Base-by-base conservation (phyloP, 2,797 vertebrate species). In the Tapirus indicus region DNA sequence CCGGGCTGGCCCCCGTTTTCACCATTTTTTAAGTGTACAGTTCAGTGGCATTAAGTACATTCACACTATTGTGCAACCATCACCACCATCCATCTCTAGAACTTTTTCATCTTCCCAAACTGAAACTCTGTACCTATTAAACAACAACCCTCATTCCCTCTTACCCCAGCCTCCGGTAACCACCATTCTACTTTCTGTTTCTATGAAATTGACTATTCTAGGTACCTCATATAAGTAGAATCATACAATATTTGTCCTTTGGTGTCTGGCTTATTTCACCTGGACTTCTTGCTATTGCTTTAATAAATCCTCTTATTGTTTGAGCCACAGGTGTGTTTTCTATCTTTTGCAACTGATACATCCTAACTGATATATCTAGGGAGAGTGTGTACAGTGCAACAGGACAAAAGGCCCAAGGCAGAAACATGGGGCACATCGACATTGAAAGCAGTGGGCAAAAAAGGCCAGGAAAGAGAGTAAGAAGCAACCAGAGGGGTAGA, bases 281-380 rank as follows among this genome's bases (percentile, higher is more conserved):
- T 64, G 75, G 9, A 69, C 47, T 25, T 95, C 41, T 86, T 88
- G 66, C 9, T 91, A 69, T 25, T 23, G 64, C 23, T 79, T 71
- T 95, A 95, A 95, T 79, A 68, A 93, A 62, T 64, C n/a, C 29
- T 38, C 7, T 29, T 83, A 69, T 23, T 75, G 27, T 94, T 54
- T 72, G 58, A 84, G 35, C 7, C 20, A 84, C 29, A 52, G 4
- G 29, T 83, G 4, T 74, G 10, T 91, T 72, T 91, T 68, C 83
- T 88, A 25, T 79, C 49, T 95, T 83, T 75, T 90, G 32, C 54
- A 96, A 52, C 52, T 75, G 38, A 69, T 69, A 38, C 25, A 62
- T 47, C 44, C 79, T 94, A 49, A 84, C 10, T 47, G 60, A 56
- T 56, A 13, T 14, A 79, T 62, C 84, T 80, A 85, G n/a, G 14